Base-by-base conservation (phyloP, 2,113 vertebrate genomes). In the Nothobranchius furzeri region DNA sequence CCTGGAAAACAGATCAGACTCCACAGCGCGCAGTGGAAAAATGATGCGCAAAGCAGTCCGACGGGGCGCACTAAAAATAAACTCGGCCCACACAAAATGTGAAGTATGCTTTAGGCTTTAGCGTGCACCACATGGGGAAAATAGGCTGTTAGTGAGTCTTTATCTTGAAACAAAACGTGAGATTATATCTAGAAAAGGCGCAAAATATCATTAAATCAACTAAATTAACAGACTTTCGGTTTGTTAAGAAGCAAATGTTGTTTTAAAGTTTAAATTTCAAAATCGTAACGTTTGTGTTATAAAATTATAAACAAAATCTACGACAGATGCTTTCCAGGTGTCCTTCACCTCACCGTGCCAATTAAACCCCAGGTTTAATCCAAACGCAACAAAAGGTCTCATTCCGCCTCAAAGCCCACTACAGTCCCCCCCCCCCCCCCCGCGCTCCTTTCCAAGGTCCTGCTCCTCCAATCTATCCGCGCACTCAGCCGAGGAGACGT, bases 1-100 rank as follows among this genome's bases (percentile, higher is more conserved):
- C 87, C 87, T 90, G 88, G 85, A 83, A 81, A 90, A 89, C 73
- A 83, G 77, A 77, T 90, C 82, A 59, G 80, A 79, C 83, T 68
- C 70, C 74, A 63, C 66, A 9, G 72, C 60, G 49, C 75, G 25
- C 70, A 77, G 81, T 68, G 84, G 87, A 88, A 90, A 89, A 84
- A 85, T 65, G 85, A 89, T 84, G 83, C 78, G 69, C 76, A 81
- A 77, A 79, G 75, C 65, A 78, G 79, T 75, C 64, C 68, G 62
- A 73, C 50, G 61, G 69, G 63, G 37, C 43, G 11, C 77, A 43
- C 87, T 88, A 87, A 86, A 89, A 89, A 91, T 85, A 87, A 79
- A 84, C 76, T 51, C 70, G 60, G 74, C 76, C 73, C 79, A 82
- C 80, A 80, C 73, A 68, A 78, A 85, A 85, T 81, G 74, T 73